Conservation (phyloP, 2,113 vertebrate species). For the Piaya cayana region DNA sequence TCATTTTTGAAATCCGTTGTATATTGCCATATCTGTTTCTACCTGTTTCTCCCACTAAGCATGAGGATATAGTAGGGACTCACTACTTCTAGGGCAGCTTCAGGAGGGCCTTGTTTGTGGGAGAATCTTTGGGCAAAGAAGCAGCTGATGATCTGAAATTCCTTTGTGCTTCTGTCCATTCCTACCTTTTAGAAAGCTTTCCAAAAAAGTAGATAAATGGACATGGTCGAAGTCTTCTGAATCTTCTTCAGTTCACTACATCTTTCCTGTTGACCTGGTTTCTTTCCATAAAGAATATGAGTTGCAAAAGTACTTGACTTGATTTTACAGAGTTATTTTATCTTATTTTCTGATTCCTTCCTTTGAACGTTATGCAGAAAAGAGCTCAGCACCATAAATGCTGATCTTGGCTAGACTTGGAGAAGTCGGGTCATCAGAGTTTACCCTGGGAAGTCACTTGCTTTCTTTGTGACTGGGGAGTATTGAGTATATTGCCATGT, state of each 20-base stretch:
- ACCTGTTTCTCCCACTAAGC: not conserved
- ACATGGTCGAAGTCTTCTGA: not conserved
- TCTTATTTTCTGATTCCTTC: not conserved
- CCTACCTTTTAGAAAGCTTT: not conserved
- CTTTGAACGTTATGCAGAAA: not conserved
- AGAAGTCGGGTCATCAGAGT: rapidly evolving
- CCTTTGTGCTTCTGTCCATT: not conserved
- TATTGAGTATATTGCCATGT: not conserved
- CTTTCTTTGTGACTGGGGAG: not conserved
- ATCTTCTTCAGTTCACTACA: not conserved
- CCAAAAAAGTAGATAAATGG: not conserved
- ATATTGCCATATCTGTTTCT: not conserved
- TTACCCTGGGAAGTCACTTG: not conserved
- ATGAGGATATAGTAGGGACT: not conserved
- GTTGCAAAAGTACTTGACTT: not conserved
- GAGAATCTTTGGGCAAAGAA: not conserved
- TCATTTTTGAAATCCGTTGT: not conserved
- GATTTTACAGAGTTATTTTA: not conserved
- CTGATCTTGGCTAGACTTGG: not conserved
- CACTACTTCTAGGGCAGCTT: not conserved
- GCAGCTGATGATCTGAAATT: not conserved
- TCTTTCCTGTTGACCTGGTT: not conserved
- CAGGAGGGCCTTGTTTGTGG: not conserved
- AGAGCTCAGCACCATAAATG: not conserved
- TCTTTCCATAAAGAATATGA: not conserved